Conservation (phyloP, 2,113 vertebrate species). For the Dendrocopos noguchii region DNA sequence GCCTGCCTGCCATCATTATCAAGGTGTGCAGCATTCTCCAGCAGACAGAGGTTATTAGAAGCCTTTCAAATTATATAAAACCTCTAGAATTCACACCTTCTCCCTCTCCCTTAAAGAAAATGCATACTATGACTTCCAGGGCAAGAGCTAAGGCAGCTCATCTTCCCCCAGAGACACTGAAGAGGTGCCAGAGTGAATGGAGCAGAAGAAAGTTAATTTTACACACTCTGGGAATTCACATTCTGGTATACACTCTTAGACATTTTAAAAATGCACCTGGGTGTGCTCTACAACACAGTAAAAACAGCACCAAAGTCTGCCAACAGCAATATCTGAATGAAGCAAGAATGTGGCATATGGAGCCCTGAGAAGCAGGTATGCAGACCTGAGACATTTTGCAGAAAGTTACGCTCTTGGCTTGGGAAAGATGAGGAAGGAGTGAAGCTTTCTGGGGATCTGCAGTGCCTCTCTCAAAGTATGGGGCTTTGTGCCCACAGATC, state of each 20-base stretch:
- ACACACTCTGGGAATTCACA: neutral
- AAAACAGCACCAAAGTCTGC: neutral
- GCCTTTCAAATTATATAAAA: neutral
- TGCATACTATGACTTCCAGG: rapidly evolving
- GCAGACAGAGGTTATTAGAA: neutral
- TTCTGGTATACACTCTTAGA: neutral
- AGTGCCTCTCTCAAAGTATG: neutral
- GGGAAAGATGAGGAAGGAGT: neutral
- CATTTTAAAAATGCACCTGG: neutral
- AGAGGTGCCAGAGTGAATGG: neutral
- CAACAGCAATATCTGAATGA: neutral
- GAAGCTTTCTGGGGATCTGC: neutral
- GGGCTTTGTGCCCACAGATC: neutral
- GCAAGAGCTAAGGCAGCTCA: neutral
- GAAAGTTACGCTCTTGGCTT: neutral
- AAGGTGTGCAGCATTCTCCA: neutral
- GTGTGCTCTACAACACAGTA: neutral
- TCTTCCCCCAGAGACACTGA: neutral
- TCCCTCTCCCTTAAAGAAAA: neutral
- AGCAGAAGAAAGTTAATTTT: neutral
- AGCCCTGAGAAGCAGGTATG: neutral
- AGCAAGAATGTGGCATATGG: neutral
- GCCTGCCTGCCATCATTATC: neutral
- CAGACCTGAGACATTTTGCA: neutral
- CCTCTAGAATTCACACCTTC: neutral